Evolutionary conservation across 2,113 vertebrate genomes (phyloP).

Genomic region (Megalops atlanticus): DNA sequence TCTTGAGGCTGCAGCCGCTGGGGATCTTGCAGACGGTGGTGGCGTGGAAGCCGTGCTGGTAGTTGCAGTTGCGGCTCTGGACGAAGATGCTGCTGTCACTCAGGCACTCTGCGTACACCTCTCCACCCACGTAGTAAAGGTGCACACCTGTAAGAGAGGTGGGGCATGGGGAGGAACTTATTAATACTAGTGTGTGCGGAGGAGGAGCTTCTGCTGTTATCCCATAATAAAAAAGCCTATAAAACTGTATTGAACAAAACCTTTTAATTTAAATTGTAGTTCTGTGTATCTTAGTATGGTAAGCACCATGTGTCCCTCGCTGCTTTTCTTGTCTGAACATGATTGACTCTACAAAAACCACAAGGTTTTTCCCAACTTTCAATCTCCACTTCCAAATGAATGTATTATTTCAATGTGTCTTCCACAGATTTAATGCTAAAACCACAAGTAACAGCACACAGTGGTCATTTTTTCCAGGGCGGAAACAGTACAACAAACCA

Average conservation of each 20-base stretch:
- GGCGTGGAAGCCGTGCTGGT: constrained; percentile 95
- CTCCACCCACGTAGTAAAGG: constrained; percentile 91
- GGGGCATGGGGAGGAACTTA: not conserved
- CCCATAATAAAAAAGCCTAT: not conserved
- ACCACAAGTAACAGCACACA: constrained; percentile 24
- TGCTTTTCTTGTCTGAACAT: not conserved
- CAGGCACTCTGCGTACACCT: constrained; percentile 94
- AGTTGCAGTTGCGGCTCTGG: constrained; percentile 98
- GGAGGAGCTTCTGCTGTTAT: not conserved
- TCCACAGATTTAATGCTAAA: constrained; percentile 1
- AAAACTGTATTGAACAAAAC: not conserved
- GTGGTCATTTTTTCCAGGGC: constrained; percentile 11
- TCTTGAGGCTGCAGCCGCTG: constrained; percentile 97
- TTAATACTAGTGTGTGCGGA: not conserved
- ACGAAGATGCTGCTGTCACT: constrained; percentile 98
- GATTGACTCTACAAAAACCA: not conserved
- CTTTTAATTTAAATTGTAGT: too few relatives aligned
- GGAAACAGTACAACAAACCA: constrained; percentile 26
- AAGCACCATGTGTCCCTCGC: not conserved
- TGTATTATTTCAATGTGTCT: constrained; percentile 17
- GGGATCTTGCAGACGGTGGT: constrained; percentile 97
- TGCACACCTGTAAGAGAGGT: constrained; percentile 78
- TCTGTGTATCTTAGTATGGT: not conserved
- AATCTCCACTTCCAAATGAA: not conserved
- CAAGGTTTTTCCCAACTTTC: not conserved